Evolutionary conservation across 1,140 invertebrate genomes (phyloP).

Genomic region (Scaptomyza graminum): DNA sequence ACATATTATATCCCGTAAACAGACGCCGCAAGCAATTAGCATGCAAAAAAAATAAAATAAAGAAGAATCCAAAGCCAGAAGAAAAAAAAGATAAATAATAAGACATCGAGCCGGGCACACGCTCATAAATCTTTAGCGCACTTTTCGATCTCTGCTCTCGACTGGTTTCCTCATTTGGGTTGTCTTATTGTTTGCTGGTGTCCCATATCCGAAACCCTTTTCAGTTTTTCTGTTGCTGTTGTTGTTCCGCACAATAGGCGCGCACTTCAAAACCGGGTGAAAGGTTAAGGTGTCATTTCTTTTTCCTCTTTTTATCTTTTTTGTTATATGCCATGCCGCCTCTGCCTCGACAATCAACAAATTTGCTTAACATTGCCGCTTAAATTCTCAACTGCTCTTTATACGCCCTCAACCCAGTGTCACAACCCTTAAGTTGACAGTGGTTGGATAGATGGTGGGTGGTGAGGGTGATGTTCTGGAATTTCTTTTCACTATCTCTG

Average conservation of each 20-base stretch:
- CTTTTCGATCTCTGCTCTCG: constrained; percentile 21
- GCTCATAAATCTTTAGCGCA: constrained; percentile 65
- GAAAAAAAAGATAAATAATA: constrained; percentile 56
- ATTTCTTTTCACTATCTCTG: constrained; percentile 44
- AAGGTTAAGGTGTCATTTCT: constrained; percentile 75
- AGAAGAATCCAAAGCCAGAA: constrained; percentile 26
- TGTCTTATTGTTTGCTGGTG: constrained; percentile 23
- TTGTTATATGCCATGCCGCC: neutral
- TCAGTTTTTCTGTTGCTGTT: constrained; percentile 14
- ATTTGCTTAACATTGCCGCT: constrained; percentile 71
- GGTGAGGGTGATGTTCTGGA: constrained; percentile 9
- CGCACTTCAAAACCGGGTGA: constrained; percentile 45
- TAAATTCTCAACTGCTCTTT: constrained; percentile 28
- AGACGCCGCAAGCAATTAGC: constrained; percentile 66
- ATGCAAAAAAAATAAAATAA: constrained; percentile 56
- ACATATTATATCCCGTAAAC: constrained; percentile 62
- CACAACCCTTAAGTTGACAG: constrained; percentile 61
- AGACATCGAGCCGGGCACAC: constrained; percentile 51
- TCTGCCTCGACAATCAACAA: constrained; percentile 71
- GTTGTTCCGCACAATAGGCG: constrained; percentile 31
- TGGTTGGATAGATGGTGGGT: neutral
- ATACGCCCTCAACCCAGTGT: constrained; percentile 34
- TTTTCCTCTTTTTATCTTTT: constrained; percentile 35
- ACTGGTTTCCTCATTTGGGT: constrained; percentile 14
- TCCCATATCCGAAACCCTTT: constrained; percentile 68